Conservation (phyloP, 2,888 invertebrate genomes). For the Chrysina gloriosa region DNA sequence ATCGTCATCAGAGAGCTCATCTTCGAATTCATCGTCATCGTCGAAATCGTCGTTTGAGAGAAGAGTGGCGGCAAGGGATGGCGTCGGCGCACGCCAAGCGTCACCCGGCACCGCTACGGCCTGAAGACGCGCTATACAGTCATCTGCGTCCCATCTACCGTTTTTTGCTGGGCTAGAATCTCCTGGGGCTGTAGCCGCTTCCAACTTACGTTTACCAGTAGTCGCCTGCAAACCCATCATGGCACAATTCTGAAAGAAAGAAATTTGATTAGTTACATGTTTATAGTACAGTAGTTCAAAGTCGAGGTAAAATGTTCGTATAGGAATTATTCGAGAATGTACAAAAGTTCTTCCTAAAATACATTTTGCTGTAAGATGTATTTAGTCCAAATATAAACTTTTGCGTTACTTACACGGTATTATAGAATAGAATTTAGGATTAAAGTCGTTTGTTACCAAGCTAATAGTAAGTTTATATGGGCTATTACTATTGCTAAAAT, state of each 20-base stretch:
- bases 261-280: background rate
- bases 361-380: no score
- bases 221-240: conserved; percentile 82
- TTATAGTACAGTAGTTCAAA: background rate
- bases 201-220: conserved; percentile 77
- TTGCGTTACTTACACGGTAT: background rate
- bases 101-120: conserved; percentile 77
- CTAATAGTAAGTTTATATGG: conserved; percentile 12
- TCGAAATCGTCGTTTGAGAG: conserved; percentile 66
- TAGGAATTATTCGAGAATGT: no score
- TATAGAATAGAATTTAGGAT: background rate
- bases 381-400: no score
- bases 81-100: conserved; percentile 67
- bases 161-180: conserved; percentile 69
- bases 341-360: no score
- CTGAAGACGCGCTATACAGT: conserved; percentile 75
- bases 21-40: conserved; percentile 72
- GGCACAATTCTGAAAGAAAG: conserved; percentile 67
- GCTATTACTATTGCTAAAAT: no score
- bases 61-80: conserved; percentile 61
- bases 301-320: background rate
- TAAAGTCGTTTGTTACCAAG: conserved; percentile 9
- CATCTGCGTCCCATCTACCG: conserved; percentile 69
- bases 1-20: conserved; percentile 70
- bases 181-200: conserved; percentile 64